Percentiles rank a stretch among this genome's conserved stretches.
phyloP scores from a whole-genome alignment of 2,113 vertebrate genomes.

The Rhabdomys dilectus region DNA sequence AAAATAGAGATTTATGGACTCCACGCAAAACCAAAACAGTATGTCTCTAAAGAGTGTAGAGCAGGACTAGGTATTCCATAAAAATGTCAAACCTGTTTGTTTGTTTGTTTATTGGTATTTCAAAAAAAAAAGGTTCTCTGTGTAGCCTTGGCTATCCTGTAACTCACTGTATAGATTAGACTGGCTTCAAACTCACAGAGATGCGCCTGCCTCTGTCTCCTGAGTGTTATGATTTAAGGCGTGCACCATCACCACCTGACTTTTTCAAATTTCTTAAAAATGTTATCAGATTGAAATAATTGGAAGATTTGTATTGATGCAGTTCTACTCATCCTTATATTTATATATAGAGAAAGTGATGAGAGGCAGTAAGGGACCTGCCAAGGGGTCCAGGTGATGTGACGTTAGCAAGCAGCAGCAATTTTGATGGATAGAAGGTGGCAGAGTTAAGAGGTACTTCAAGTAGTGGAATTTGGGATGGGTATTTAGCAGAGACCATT shows the following conservation, averaged over 20 bases:
- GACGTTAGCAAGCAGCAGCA: not conserved
- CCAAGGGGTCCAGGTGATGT: not conserved
- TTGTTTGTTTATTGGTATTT: not conserved
- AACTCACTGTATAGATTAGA: not conserved
- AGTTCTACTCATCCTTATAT: not conserved
- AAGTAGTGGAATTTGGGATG: not conserved
- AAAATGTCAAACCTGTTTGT: not conserved
- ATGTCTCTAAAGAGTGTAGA: not conserved
- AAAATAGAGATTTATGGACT: not conserved
- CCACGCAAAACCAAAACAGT: not conserved
- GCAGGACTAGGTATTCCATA: not conserved
- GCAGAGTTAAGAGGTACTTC: not conserved
- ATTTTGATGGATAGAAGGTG: not conserved
- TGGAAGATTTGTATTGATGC: not conserved
- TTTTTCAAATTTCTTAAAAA: not conserved
- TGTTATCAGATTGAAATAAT: not conserved
- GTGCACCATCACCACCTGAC: not conserved
- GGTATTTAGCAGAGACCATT: not conserved
- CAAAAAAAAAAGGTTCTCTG: not conserved
- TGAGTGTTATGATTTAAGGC: not conserved
- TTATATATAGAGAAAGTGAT: not conserved
- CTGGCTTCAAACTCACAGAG: not conserved
- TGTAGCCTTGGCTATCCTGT: not conserved
- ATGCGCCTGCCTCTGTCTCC: not conserved
- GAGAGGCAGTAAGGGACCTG: not conserved